phyloP scores from a whole-genome alignment of 2,113 vertebrate species.

The Turdus rufiventris region DNA sequence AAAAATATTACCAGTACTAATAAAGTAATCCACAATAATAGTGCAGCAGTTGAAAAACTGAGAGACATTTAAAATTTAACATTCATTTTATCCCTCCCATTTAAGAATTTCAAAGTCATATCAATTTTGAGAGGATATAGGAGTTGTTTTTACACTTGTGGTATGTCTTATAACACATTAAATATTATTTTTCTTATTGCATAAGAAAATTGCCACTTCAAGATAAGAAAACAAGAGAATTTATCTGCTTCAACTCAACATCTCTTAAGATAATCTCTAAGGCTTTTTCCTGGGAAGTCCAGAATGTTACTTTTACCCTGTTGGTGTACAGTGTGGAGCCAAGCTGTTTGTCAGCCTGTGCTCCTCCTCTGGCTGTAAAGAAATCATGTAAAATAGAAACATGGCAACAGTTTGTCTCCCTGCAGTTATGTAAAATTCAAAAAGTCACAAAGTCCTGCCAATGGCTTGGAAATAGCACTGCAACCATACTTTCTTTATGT shows the following conservation, averaged over 20 bases:
- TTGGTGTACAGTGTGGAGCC: background rate
- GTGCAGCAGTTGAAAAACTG: background rate
- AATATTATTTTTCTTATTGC: background rate
- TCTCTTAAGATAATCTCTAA: background rate
- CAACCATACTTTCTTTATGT: background rate
- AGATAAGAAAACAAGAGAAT: background rate
- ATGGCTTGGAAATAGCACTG: background rate
- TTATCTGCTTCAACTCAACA: background rate
- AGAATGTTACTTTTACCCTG: background rate
- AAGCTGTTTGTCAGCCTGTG: background rate
- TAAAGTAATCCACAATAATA: background rate
- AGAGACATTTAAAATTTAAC: background rate
- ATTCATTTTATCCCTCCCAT: background rate
- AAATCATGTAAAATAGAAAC: background rate
- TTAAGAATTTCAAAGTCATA: background rate
- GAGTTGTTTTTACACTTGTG: background rate
- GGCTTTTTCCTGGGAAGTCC: background rate
- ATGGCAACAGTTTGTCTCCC: background rate
- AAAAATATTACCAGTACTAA: background rate
- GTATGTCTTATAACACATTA: background rate
- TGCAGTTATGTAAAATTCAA: background rate
- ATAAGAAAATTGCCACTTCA: background rate
- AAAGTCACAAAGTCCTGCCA: background rate
- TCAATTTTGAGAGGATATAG: background rate
- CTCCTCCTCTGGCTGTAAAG: background rate